Percentiles rank a stretch among this genome's conserved stretches.
phyloP scores from a whole-genome alignment of 2,888 invertebrate species.

The Laothoe populi region DNA sequence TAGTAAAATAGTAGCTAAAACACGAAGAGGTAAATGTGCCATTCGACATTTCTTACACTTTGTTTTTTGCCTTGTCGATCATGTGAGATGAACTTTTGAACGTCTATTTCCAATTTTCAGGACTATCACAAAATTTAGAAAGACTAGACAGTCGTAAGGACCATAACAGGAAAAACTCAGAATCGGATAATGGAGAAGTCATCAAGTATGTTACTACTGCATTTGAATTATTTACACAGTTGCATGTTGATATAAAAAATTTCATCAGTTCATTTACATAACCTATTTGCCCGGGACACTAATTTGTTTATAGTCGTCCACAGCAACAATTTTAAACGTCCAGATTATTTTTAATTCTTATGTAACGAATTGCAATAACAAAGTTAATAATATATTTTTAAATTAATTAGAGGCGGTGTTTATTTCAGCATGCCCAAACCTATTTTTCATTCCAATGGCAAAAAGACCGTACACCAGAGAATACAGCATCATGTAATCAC shows the following conservation, averaged over 20 bases:
- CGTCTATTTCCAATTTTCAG: slow-evolving; percentile 75
- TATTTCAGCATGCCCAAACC: slow-evolving; percentile 91
- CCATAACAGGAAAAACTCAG: slow-evolving; percentile 87
- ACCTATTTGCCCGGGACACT: slow-evolving; percentile 59
- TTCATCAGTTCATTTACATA: slow-evolving; percentile 81
- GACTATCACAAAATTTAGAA: slow-evolving; percentile 92
- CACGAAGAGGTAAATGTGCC: slow-evolving; percentile 87
- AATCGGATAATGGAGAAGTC: slow-evolving; percentile 88
- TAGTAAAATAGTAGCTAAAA: slow-evolving; percentile 94
- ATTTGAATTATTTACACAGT: slow-evolving; percentile 43
- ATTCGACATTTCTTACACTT: slow-evolving; percentile 1
- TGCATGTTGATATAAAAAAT: slow-evolving; percentile 50
- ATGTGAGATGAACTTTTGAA: slow-evolving; percentile 51
- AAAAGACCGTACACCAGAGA: slow-evolving; percentile 85
- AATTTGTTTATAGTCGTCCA: slow-evolving; percentile 32
- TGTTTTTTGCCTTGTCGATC: slow-evolving; percentile 33
- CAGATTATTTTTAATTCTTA: slow-evolving; percentile 18
- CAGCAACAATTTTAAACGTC: slow-evolving; percentile 13
- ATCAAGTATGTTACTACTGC: slow-evolving; percentile 81
- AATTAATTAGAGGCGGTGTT: slow-evolving; percentile 27
- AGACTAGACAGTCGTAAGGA: slow-evolving; percentile 90
- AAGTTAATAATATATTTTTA: not conserved
- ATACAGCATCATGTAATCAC: slow-evolving; percentile 85
- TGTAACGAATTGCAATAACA: not conserved
- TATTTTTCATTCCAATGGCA: slow-evolving; percentile 90